Evolutionary conservation across 2,888 invertebrate genomes (phyloP).

Genomic region (Orchestes rusci): DNA sequence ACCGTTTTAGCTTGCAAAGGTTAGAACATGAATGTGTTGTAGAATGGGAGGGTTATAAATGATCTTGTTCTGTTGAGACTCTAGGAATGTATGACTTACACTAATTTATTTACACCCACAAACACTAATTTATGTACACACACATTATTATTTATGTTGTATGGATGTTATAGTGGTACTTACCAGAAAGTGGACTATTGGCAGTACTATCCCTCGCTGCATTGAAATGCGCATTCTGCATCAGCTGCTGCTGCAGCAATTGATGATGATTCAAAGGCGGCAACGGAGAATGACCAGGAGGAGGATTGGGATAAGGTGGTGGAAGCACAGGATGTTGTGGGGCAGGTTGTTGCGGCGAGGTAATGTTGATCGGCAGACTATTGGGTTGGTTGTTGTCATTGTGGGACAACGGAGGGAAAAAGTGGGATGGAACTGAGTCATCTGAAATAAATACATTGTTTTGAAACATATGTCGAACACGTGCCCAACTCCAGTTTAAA

Average conservation of each 20-base stretch:
- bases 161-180: conserved; percentile 7
- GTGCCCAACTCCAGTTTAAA: too few species aligned
- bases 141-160: too few species aligned
- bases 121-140: too few species aligned
- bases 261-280: conserved; percentile 14
- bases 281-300: conserved; percentile 12
- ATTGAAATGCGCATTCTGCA: conserved; percentile 47
- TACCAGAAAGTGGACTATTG: conserved; percentile 18
- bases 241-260: conserved; percentile 51
- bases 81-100: too few species aligned
- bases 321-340: conserved; percentile 16
- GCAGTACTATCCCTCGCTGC: conserved; percentile 19
- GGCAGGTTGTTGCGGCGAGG: conserved; percentile 22
- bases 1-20: too few species aligned
- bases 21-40: too few species aligned
- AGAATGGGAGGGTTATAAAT: too few species aligned
- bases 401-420: conserved; percentile 30
- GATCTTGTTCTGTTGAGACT: too few species aligned
- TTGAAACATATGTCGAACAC: too few species aligned
- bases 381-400: conserved; percentile 12
- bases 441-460: conserved; percentile 45
- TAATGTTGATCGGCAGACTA: conserved; percentile 31
- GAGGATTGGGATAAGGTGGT: conserved; percentile 15
- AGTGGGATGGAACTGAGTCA: conserved; percentile 45
- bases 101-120: too few species aligned